A percentile compares a stretch with the other conserved stretches of the same genome.
These are phyloP conservation scores for Sciurus niger DNA, from an alignment of 2,113 vertebrate genomes.

Conservation along the genomic window DNA sequence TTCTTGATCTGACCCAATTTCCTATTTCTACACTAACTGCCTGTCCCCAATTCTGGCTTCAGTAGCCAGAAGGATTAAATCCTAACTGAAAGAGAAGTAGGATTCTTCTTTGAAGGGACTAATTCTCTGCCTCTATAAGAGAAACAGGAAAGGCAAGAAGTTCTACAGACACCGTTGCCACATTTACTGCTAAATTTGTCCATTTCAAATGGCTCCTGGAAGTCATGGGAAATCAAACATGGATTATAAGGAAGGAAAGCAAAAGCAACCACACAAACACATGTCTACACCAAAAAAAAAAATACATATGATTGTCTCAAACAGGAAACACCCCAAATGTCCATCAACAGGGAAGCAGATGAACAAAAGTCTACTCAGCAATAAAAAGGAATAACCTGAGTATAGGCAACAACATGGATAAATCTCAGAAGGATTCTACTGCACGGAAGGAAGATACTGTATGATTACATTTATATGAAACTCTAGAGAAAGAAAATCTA, in stretches of 20 bases:
- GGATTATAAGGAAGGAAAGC: neutral
- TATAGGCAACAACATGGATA: neutral
- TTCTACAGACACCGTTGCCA: neutral
- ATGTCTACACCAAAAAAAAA: neutral
- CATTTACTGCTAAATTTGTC: neutral
- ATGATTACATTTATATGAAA: neutral
- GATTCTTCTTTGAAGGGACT: slow-evolving; percentile 1
- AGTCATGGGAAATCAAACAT: neutral
- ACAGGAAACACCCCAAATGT: neutral
- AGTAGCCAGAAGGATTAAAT: slow-evolving; percentile 32
- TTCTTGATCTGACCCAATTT: too few relatives aligned
- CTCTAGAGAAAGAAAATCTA: neutral
- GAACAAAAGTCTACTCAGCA: neutral
- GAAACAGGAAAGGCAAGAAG: slow-evolving; percentile 10
- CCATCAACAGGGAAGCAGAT: neutral
- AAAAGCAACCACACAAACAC: neutral
- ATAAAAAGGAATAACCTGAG: neutral
- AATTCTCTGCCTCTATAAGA: neutral
- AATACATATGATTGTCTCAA: neutral
- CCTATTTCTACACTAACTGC: too few relatives aligned
- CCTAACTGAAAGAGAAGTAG: slow-evolving; percentile 23
- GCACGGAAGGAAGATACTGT: neutral
- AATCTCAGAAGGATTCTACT: neutral
- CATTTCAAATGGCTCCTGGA: neutral
- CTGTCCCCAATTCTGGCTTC: too few relatives aligned